Conservation (phyloP, 2,797 vertebrate species). For the Neosalanx taihuensis region DNA sequence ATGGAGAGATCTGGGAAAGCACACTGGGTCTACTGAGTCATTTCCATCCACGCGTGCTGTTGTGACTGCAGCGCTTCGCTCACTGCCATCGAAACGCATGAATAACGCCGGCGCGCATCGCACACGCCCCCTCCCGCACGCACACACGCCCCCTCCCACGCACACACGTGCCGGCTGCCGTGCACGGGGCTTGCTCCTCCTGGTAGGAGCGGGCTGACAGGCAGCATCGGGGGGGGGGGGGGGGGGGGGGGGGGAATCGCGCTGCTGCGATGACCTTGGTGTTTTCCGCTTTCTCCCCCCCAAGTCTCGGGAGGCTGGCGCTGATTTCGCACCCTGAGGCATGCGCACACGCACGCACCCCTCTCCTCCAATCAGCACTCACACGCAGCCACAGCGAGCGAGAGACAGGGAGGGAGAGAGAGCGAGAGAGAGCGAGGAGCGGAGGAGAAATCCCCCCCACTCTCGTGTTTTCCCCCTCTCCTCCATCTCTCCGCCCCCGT, state of each 20-base stretch:
- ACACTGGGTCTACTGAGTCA: slow-evolving; percentile 59
- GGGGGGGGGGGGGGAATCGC: slow-evolving; percentile 31
- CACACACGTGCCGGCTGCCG: not conserved
- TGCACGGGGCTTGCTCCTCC: no score
- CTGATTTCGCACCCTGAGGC: slow-evolving; percentile 44
- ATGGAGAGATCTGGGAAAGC: not conserved
- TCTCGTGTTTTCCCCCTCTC: slow-evolving; percentile 40
- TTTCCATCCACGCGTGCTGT: slow-evolving; percentile 48
- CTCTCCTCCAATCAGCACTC: slow-evolving; percentile 36
- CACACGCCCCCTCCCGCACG: not conserved
- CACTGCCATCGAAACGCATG: slow-evolving; percentile 41
- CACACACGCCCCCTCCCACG: slow-evolving; percentile 16
- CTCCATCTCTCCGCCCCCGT: slow-evolving; percentile 25
- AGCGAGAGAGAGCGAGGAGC: slow-evolving; percentile 20
- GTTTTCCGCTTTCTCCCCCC: slow-evolving; percentile 61
- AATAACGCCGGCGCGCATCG: no score
- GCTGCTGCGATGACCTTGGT: slow-evolving; percentile 74
- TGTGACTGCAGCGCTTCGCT: slow-evolving; percentile 61
- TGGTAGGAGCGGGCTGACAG: slow-evolving; percentile 33
- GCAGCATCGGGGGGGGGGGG: slow-evolving; percentile 38
- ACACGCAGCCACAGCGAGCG: slow-evolving; percentile 23
- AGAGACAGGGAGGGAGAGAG: slow-evolving; percentile 16
- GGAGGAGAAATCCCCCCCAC: slow-evolving; percentile 53
- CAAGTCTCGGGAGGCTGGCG: slow-evolving; percentile 47
- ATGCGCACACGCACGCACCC: slow-evolving; percentile 29